Evolutionary conservation across 2,113 vertebrate species (phyloP).

Genomic region (Xiphias gladius): DNA sequence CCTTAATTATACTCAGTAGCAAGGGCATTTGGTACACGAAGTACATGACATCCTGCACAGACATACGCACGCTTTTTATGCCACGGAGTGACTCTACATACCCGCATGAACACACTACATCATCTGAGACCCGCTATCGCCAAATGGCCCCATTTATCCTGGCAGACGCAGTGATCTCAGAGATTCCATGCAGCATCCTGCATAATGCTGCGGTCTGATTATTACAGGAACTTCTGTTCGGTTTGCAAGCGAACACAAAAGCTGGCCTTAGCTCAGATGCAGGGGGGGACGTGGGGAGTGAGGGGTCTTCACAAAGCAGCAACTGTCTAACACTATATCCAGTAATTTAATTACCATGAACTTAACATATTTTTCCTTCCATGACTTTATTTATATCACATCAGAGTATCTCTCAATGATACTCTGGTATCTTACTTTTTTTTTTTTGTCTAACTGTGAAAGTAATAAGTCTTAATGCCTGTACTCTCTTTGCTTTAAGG

Average conservation of each 20-base stretch:
- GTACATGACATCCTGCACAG: conserved; percentile 3
- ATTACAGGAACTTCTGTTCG: conserved; percentile 56
- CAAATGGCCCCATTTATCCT: conserved; percentile 49
- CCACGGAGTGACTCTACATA: conserved; percentile 31
- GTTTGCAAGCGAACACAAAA: conserved; percentile 50
- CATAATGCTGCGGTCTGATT: conserved; percentile 29
- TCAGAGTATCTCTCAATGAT: neutral
- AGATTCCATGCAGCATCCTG: conserved; percentile 50
- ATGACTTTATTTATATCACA: conserved; percentile 24
- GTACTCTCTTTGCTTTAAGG: neutral
- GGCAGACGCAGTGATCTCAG: conserved; percentile 53
- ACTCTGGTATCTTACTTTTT: neutral
- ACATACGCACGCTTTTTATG: conserved; percentile 3
- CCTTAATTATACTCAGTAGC: neutral
- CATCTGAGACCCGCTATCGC: conserved; percentile 54
- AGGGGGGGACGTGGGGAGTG: conserved; percentile 5
- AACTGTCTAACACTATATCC: conserved; percentile 46
- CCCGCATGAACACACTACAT: conserved; percentile 41
- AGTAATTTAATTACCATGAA: conserved; percentile 40
- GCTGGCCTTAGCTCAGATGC: conserved; percentile 31
- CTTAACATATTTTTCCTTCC: conserved; percentile 5
- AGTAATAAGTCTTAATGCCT: neutral
- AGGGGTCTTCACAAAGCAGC: conserved; percentile 54
- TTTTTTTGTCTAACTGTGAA: neutral
- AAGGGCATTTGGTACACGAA: conserved; percentile 28